A percentile compares a stretch with the other conserved stretches of the same genome.
These are phyloP conservation scores for Microtus oregoni DNA, from an alignment of 2,113 vertebrate genomes.

Conservation along the genomic window DNA sequence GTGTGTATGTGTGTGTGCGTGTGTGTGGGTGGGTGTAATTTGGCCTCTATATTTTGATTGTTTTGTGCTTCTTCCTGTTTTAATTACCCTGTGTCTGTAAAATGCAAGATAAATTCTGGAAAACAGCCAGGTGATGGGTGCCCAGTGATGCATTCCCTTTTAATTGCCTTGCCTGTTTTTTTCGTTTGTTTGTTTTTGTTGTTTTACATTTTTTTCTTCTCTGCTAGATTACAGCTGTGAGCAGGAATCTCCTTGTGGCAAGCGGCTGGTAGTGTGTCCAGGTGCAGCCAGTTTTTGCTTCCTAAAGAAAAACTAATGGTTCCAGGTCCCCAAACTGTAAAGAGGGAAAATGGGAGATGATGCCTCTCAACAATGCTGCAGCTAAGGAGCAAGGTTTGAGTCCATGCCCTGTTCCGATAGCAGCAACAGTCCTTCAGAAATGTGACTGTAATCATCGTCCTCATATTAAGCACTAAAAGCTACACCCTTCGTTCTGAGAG, in stretches of 20 bases:
- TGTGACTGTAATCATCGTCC: not conserved
- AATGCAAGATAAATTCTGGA: conserved; percentile 67
- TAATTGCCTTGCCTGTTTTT: conserved; percentile 37
- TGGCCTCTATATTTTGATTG: not conserved
- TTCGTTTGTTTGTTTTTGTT: not conserved
- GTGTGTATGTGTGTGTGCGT: not conserved
- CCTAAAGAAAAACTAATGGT: conserved; percentile 56
- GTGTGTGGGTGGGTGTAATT: not conserved
- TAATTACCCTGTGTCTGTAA: conserved; percentile 38
- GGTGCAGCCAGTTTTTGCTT: conserved; percentile 66
- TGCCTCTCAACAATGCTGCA: not conserved
- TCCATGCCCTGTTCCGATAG: not conserved
- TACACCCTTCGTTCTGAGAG: not conserved
- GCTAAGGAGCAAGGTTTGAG: not conserved
- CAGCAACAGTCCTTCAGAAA: not conserved
- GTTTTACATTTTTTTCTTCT: not conserved
- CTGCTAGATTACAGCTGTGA: conserved; percentile 66
- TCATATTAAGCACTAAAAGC: not conserved
- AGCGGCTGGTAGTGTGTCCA: conserved; percentile 64
- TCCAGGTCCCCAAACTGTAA: not conserved
- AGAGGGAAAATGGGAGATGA: not conserved
- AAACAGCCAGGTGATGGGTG: conserved; percentile 44
- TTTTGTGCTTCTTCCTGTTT: not conserved
- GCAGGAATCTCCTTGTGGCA: not conserved
- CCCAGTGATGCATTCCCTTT: conserved; percentile 34